Base-by-base conservation (phyloP, 2,888 invertebrate species). In the Heliconius hortense region DNA sequence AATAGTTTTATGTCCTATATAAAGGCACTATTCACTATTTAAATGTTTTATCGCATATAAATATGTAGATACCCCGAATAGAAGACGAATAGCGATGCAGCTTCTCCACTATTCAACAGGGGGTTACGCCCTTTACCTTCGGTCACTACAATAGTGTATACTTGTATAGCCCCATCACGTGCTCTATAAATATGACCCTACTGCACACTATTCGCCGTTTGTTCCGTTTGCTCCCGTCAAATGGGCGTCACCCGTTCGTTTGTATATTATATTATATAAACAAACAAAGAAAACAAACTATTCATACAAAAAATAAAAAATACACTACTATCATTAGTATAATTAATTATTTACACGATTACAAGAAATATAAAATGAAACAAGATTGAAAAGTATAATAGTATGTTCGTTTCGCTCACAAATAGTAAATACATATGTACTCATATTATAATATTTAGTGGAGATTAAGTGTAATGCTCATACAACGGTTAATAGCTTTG, bases 131-230 rank as follows among this genome's bases (percentile, higher is more conserved):
- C 43, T 71, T 71, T 62, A 71, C 39, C 28, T 71, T 71, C 24
- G 71, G 71, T 60, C 71, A 71, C 43, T 60, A 39, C 43, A 71
- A 60, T 71, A 71, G 60, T 71, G 71, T 43, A 43, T 71, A 69
- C 11, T 7, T 60, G 71, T 28, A 62, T 71, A 69, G n/a, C 15
- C 31, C n/a, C 56, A 56, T 69, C 69, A 56, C 53, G 69, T 69
- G 69, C 69, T 69, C 69, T 56, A 69, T 69, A 69, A 69, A 69
- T 69, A 69, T 69, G 53, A 69, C 69, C 69, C 69, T 56, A 56
- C 35, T 56, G 69, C 53, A 35, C 24, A 69, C 69, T 69, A 31
- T 69, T 69, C 53, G 26, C 43, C 68, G 69, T 53, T 69, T 69
- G 64, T 64, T 31, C 69, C 53, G n/a, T 31, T 69, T 69, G 69